These are phyloP conservation scores for Diprion similis DNA, from an alignment of 1,140 invertebrate genomes.

Conservation along the genomic window DNA sequence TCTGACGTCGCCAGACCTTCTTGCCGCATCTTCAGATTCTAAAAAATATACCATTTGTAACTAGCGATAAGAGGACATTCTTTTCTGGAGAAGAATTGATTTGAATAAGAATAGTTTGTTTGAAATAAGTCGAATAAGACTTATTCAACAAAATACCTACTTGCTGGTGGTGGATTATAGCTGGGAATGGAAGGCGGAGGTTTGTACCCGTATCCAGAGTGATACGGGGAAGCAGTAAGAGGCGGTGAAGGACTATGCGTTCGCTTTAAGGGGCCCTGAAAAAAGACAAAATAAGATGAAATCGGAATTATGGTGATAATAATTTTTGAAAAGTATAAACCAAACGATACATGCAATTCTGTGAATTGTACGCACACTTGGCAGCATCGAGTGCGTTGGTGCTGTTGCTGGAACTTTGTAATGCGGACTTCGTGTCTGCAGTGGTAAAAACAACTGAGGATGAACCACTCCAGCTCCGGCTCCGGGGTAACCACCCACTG, in stretches of 20 bases:
- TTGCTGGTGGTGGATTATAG: constrained; percentile 61
- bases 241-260: constrained; percentile 73
- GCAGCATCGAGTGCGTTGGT: constrained; percentile 57
- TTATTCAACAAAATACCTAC: constrained; percentile 52
- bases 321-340: constrained; percentile 12
- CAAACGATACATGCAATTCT: constrained; percentile 18
- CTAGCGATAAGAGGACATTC: constrained; percentile 57
- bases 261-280: constrained; percentile 67
- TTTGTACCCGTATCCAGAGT: constrained; percentile 64
- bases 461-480: constrained; percentile 53
- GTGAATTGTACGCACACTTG: constrained; percentile 45
- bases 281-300: constrained; percentile 18
- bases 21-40: constrained; percentile 80
- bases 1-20: constrained; percentile 75
- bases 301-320: constrained; percentile 19
- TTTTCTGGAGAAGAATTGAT: constrained; percentile 14
- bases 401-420: constrained; percentile 60
- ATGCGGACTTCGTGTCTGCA: constrained; percentile 54
- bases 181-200: constrained; percentile 54
- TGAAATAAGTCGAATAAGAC: constrained; percentile 9
- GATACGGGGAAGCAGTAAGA: constrained; percentile 62
- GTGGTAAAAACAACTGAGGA: constrained; percentile 61
- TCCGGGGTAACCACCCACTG: constrained; percentile 60
- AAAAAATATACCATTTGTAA: too few species aligned
- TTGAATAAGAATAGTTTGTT: background rate